Conservation (phyloP, 2,797 vertebrate genomes). For the Muscicapa striata region DNA sequence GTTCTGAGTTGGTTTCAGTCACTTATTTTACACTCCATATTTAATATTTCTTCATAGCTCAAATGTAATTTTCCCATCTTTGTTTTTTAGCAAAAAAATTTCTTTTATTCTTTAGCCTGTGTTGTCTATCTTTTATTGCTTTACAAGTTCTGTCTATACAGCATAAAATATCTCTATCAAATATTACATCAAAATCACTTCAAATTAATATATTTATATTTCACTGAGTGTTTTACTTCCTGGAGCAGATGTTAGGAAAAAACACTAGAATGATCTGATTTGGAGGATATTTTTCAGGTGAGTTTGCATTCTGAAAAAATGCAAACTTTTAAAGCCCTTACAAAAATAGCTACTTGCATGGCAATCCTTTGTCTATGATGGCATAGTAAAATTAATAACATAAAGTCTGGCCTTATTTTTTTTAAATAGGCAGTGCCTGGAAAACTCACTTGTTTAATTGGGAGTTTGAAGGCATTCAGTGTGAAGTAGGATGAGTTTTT, state of each 20-base stretch:
- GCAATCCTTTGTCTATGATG: background rate
- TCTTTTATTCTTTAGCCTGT: background rate
- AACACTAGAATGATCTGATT: background rate
- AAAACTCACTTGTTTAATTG: conserved; percentile 27
- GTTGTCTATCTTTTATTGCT: background rate
- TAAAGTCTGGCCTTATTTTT: conserved; percentile 12
- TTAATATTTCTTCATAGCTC: background rate
- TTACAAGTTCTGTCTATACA: background rate
- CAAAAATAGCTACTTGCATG: conserved; percentile 11
- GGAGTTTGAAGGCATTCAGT: conserved; percentile 24
- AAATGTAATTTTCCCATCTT: background rate
- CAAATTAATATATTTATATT: background rate
- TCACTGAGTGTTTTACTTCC: background rate
- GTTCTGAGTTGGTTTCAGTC: background rate
- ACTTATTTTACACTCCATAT: background rate
- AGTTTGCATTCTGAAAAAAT: background rate
- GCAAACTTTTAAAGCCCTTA: background rate
- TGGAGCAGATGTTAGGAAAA: background rate
- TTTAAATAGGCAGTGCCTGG: background rate
- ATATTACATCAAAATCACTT: background rate
- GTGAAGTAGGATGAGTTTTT: conserved; percentile 18
- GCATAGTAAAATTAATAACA: conserved; percentile 18
- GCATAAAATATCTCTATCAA: background rate
- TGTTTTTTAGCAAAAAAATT: background rate
- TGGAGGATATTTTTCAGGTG: background rate